phyloP scores from a whole-genome alignment of 2,888 invertebrate species.

The Magallana nippona region DNA sequence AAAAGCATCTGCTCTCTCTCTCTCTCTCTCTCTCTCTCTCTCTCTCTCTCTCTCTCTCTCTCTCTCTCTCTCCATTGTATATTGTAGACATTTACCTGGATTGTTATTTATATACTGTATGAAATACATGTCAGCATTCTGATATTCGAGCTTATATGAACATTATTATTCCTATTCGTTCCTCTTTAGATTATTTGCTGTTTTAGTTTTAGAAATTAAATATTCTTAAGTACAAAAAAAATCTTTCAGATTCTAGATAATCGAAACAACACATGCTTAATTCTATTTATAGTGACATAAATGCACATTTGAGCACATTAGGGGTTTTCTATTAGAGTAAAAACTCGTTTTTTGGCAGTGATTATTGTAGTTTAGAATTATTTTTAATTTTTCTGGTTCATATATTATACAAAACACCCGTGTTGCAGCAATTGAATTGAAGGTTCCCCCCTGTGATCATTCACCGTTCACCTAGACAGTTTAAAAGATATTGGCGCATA shows the following conservation, averaged over 20 bases:
- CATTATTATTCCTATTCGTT: too few relatives aligned
- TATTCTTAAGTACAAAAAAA: neutral
- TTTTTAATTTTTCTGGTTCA: constrained; percentile 27
- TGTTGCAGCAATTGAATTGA: neutral
- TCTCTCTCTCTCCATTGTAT: too few relatives aligned
- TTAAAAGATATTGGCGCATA: constrained; percentile 18
- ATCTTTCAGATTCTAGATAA: neutral
- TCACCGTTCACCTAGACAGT: constrained; percentile 6
- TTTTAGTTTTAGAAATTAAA: too few relatives aligned
- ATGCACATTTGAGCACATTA: neutral
- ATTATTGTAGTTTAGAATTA: neutral
- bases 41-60: too few relatives aligned
- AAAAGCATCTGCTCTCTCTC: constrained; percentile 9
- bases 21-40: neutral
- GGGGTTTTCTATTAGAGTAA: neutral
- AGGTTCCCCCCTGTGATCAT: neutral
- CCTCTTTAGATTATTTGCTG: too few relatives aligned
- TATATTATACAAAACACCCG: neutral
- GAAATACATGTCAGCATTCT: too few relatives aligned
- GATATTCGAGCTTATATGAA: too few relatives aligned
- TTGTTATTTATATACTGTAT: too few relatives aligned
- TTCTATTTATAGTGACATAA: constrained; percentile 15
- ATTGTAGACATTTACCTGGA: too few relatives aligned
- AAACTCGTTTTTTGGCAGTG: neutral
- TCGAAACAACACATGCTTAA: neutral